Conservation (phyloP, 2,797 vertebrate species). For the Esox lucius region DNA sequence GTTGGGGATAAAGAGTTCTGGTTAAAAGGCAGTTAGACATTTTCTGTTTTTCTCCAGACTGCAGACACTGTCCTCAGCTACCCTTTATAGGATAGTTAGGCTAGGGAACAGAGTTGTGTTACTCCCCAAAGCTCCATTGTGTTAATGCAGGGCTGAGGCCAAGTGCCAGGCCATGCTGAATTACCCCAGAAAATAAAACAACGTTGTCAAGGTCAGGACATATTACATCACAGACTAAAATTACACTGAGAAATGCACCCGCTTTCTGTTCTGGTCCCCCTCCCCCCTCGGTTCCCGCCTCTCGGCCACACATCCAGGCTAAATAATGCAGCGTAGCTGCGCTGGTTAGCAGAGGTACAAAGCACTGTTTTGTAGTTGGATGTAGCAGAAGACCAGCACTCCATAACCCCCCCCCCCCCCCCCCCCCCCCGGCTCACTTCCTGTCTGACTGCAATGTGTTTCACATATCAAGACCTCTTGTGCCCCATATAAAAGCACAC, state of each 20-base stretch:
- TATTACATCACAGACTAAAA: constrained; percentile 63
- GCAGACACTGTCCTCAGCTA: constrained; percentile 43
- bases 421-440: constrained; percentile 45
- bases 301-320: constrained; percentile 19
- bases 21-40: neutral
- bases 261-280: constrained; percentile 39
- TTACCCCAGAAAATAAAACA: constrained; percentile 61
- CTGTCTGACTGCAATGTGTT: constrained; percentile 47
- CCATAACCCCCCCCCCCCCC: constrained; percentile 65
- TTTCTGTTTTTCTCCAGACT: neutral
- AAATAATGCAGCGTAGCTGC: constrained; percentile 47
- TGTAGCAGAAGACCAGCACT: constrained; percentile 46
- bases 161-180: constrained; percentile 52
- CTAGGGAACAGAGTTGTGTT: constrained; percentile 38
- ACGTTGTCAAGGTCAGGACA: constrained; percentile 50
- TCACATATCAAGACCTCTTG: constrained; percentile 34
- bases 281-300: constrained; percentile 10
- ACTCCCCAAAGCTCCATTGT: constrained; percentile 54
- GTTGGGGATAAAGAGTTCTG: neutral
- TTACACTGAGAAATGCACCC: constrained; percentile 57
- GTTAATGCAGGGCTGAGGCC: constrained; percentile 55
- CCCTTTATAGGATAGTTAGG: constrained; percentile 38
- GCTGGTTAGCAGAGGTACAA: constrained; percentile 48
- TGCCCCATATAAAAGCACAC: constrained; percentile 11
- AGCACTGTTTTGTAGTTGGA: constrained; percentile 54